Conservation (phyloP, 2,888 invertebrate species). For the Netelia inedita region DNA sequence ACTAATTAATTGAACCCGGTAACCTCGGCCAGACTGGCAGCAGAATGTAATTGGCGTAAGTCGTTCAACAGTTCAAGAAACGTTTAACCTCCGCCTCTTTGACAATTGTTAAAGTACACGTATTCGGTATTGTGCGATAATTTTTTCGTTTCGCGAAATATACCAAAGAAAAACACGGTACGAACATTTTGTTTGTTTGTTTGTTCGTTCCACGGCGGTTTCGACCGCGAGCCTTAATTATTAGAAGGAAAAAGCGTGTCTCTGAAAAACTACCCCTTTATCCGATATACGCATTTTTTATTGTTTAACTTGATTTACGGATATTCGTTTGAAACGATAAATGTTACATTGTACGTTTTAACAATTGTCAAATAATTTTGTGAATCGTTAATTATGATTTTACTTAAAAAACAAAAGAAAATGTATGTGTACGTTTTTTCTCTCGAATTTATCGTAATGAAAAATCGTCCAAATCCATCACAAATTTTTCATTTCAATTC, state of each 20-base stretch:
- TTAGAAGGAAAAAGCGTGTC: not conserved
- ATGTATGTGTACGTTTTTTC: too few species aligned
- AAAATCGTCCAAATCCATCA: too few species aligned
- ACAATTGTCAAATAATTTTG: not conserved
- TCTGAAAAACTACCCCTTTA: too few species aligned
- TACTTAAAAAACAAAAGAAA: too few species aligned
- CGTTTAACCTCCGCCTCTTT: not conserved
- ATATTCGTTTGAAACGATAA: not conserved
- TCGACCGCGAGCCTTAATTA: not conserved
- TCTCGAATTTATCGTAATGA: too few species aligned
- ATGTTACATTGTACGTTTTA: not conserved
- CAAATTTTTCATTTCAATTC: not conserved
- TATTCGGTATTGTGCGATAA: not conserved
- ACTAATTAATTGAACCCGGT: slow-evolving; percentile 53
- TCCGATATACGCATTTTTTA: too few species aligned
- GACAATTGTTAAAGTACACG: not conserved
- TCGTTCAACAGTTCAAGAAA: slow-evolving; percentile 2
- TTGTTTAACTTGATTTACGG: not conserved
- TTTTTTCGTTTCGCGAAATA: not conserved
- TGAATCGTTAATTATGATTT: not conserved
- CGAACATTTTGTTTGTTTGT: not conserved
- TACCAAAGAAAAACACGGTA: not conserved
- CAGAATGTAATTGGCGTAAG: slow-evolving; percentile 56
- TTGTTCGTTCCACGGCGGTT: not conserved
- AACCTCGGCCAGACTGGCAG: slow-evolving; percentile 33